Percentiles rank a stretch among this genome's conserved stretches.
Conservation (phyloP, 2,113 vertebrate species). For the Rhodinocichla rosea region DNA sequence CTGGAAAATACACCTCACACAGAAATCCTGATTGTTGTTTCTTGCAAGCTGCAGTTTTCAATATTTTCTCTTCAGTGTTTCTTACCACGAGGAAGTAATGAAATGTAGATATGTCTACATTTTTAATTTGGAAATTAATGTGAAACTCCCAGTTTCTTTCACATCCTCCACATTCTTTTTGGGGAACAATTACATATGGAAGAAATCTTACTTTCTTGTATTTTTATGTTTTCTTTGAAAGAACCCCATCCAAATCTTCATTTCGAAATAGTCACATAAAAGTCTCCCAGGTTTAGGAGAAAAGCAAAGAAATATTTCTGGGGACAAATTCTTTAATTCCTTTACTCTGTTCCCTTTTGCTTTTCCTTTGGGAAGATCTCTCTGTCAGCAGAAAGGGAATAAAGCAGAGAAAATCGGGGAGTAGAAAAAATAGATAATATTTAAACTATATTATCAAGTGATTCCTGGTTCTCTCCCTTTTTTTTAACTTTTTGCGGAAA, state of each 20-base stretch:
- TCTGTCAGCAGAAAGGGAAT: neutral
- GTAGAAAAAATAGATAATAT: neutral
- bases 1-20: neutral
- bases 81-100: neutral
- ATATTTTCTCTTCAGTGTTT: neutral
- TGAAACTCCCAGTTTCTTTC: neutral
- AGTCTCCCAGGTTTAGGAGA: neutral
- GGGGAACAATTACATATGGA: neutral
- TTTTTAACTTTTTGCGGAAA: neutral
- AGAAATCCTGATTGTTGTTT: rapidly evolving
- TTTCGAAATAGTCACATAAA: neutral
- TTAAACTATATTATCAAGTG: neutral
- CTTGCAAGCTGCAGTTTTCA: neutral
- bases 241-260: neutral
- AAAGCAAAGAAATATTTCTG: neutral
- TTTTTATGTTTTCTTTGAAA: neutral
- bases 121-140: neutral
- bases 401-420: neutral
- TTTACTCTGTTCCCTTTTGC: neutral
- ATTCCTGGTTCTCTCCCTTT: neutral
- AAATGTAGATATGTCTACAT: rapidly evolving
- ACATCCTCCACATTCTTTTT: neutral
- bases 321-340: neutral
- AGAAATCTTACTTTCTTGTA: neutral
- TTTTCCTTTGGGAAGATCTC: neutral